Evolutionary conservation across 1,140 invertebrate species (phyloP), one percentile per base, ranked within the genome.

Genomic region (Lepidurus packardi): DNA sequence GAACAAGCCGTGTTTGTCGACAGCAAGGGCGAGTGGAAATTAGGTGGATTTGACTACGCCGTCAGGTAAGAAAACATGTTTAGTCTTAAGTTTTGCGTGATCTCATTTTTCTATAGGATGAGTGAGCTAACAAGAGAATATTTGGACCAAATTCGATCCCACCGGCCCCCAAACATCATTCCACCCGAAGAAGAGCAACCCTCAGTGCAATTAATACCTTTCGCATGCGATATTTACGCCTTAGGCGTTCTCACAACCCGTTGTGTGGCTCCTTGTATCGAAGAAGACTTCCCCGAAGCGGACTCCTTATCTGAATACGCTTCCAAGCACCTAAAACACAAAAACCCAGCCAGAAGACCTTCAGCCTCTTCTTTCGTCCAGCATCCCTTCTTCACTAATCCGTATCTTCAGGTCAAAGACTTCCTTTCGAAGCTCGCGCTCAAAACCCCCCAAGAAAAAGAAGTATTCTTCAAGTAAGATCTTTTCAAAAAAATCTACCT

Each of bases 351-450:
- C 73, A 82, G 87, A 78, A 86, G 92, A 76, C 89, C 90, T 16
- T 88, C 86, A 74, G 85, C 93, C 73, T 87, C 88, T 16, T 86
- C 87, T 25, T 83, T 93, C 21, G 84, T 93, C 1, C 84, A 90
- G 81, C 90, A 94, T 85, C 86, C 88, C 24, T 93, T 93, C 84
- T 94, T 94, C 80, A 91, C 90, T 81, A 91, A 94, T 84, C 90
- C 93, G 82, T 94, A 95, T 83, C 90, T 95, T 80, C 86, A 88
- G 24, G 92, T 95, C 81, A 89, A 93, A 84, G 90, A 90, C 79
- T 95, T 94, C 85, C 85, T 96, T 1, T 89, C 90, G 81, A 92
- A 94, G 83, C 85, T 95, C 76, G 91, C 94, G 7, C 81, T 95
- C 11, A 95, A 95, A 84, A 88, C 85, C 78, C 89, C 91, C 80